These are phyloP conservation scores for Barbus barbus DNA, from an alignment of 2,113 vertebrate genomes.

Conservation along the genomic window DNA sequence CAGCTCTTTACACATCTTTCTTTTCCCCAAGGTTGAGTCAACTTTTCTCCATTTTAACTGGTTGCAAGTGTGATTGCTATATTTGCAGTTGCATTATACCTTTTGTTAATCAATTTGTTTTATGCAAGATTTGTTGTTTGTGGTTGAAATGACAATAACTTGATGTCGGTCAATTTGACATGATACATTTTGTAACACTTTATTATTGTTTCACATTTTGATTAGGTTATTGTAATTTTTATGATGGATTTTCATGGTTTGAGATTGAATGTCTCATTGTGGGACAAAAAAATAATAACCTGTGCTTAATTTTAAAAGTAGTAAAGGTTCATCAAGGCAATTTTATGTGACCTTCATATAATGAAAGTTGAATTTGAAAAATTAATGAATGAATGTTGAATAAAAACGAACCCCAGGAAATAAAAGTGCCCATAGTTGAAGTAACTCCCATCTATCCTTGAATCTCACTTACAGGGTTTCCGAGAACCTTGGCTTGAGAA, in stretches of 20 bases:
- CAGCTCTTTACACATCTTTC: no score
- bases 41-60: no score
- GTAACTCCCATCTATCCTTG: conserved; percentile 1
- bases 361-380: background rate
- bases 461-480: background rate
- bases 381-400: no score
- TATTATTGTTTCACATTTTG: background rate
- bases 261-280: background rate
- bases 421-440: background rate
- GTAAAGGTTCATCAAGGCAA: no score
- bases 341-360: background rate
- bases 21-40: no score
- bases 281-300: background rate
- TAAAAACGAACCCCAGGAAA: background rate
- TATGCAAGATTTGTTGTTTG: no score
- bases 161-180: no score
- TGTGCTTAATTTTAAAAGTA: no score
- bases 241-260: background rate
- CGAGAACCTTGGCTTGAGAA: background rate
- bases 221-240: background rate
- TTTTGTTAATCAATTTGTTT: no score
- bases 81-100: no score
- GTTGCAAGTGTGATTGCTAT: no score
- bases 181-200: background rate
- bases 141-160: no score